phyloP scores from a whole-genome alignment of 1,140 invertebrate species.

The Drosophila simulans region DNA sequence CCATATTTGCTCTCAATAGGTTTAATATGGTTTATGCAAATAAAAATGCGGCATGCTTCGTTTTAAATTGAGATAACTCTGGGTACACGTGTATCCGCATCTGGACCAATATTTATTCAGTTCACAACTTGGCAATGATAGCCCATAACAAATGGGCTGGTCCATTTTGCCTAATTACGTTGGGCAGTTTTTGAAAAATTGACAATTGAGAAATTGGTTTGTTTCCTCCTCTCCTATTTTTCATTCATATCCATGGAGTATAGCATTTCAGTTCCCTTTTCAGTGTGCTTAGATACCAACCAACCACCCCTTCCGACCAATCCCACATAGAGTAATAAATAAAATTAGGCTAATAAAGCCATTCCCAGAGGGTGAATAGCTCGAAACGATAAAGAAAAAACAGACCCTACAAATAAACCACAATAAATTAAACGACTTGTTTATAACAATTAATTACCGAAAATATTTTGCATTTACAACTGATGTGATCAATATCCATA shows the following conservation, averaged over 20 bases:
- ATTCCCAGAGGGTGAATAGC: background rate
- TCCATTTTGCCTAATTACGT: slow-evolving; percentile 28
- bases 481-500: slow-evolving; percentile 31
- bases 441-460: slow-evolving; percentile 29
- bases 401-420: background rate
- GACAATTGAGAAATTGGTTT: slow-evolving; percentile 30
- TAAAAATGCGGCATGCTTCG: slow-evolving; percentile 25
- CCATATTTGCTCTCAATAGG: slow-evolving; percentile 47
- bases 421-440: slow-evolving; percentile 34
- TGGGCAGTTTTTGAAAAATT: slow-evolving; percentile 10
- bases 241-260: background rate
- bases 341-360: slow-evolving; percentile 15
- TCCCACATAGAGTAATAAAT: slow-evolving; percentile 25
- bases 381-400: background rate
- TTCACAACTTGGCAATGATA: slow-evolving; percentile 9
- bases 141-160: slow-evolving; percentile 8
- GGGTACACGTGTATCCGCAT: slow-evolving; percentile 14
- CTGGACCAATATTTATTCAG: slow-evolving; percentile 25
- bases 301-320: slow-evolving; percentile 1
- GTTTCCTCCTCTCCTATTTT: background rate
- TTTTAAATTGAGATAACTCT: slow-evolving; percentile 32
- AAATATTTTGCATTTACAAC: slow-evolving; percentile 27
- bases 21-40: slow-evolving; percentile 72
- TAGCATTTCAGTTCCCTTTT: slow-evolving; percentile 17
- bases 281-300: background rate